Conservation (phyloP, 2,888 invertebrate genomes). For the Druceiella hillmani region DNA sequence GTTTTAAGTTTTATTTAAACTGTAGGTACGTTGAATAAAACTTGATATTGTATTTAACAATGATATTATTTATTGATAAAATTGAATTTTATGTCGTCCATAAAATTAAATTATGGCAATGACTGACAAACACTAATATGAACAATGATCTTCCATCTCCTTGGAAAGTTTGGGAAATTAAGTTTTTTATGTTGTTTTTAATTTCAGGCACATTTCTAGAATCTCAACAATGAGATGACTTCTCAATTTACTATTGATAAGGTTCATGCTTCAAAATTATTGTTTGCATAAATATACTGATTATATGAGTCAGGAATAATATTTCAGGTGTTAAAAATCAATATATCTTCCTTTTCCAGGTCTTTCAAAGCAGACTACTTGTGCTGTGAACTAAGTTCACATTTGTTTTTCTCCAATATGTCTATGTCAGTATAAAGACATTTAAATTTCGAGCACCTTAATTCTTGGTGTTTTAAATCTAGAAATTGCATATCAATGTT, state of each 20-base stretch:
- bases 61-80: too few species aligned
- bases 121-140: too few species aligned
- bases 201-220: slow-evolving; percentile 20
- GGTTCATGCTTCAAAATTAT: slow-evolving; percentile 22
- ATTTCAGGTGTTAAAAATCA: slow-evolving; percentile 20
- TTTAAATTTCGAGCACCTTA: slow-evolving; percentile 26
- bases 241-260: slow-evolving; percentile 22
- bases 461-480: slow-evolving; percentile 24
- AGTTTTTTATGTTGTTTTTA: slow-evolving; percentile 18
- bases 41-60: too few species aligned
- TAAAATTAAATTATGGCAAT: too few species aligned
- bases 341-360: slow-evolving; percentile 19
- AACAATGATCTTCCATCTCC: slow-evolving; percentile 10
- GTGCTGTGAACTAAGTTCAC: slow-evolving; percentile 21
- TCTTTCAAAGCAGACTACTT: slow-evolving; percentile 19
- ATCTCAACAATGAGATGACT: slow-evolving; percentile 22
- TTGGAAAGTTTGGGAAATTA: slow-evolving; percentile 11
- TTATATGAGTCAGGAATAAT: slow-evolving; percentile 17
- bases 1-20: too few species aligned
- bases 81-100: too few species aligned
- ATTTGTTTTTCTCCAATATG: slow-evolving; percentile 28
- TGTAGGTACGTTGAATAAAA: too few species aligned
- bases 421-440: slow-evolving; percentile 25
- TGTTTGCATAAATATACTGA: slow-evolving; percentile 16
- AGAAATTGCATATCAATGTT: too few species aligned